phyloP scores from a whole-genome alignment of 2,113 vertebrate species.

The Clupea harengus region DNA sequence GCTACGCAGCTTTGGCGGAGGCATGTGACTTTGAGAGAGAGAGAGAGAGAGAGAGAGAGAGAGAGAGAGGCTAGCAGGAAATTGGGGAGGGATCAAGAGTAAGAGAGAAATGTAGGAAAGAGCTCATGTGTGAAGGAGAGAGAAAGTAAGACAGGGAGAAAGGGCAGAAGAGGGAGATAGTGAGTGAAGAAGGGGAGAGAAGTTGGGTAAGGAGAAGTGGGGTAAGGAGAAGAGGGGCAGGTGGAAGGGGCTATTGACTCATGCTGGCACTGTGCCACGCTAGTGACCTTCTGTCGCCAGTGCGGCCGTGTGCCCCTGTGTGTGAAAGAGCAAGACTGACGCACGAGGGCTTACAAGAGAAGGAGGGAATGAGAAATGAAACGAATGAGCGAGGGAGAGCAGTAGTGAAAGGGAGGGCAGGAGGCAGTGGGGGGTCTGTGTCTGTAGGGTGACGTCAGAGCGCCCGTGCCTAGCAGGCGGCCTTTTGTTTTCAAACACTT shows the following conservation, averaged over 20 bases:
- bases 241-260: slow-evolving; percentile 6
- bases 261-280: slow-evolving; percentile 19
- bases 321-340: slow-evolving; percentile 5
- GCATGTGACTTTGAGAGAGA: slow-evolving; percentile 66
- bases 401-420: not conserved
- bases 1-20: slow-evolving; percentile 69
- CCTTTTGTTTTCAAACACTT: slow-evolving; percentile 14
- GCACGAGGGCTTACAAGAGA: not conserved
- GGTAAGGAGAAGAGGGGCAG: no score
- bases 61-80: slow-evolving; percentile 17
- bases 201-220: no score
- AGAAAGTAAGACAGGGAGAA: no score
- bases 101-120: not conserved
- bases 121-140: not conserved
- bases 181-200: no score
- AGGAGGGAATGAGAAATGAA: not conserved
- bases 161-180: no score
- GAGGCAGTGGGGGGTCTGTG: not conserved
- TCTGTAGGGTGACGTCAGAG: not conserved
- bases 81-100: not conserved
- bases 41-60: slow-evolving; percentile 32
- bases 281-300: slow-evolving; percentile 40
- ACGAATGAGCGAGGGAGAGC: not conserved
- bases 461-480: not conserved
- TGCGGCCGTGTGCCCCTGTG: slow-evolving; percentile 15